Evolutionary conservation across 2,797 vertebrate genomes (phyloP).

Genomic region (Prionace glauca): DNA sequence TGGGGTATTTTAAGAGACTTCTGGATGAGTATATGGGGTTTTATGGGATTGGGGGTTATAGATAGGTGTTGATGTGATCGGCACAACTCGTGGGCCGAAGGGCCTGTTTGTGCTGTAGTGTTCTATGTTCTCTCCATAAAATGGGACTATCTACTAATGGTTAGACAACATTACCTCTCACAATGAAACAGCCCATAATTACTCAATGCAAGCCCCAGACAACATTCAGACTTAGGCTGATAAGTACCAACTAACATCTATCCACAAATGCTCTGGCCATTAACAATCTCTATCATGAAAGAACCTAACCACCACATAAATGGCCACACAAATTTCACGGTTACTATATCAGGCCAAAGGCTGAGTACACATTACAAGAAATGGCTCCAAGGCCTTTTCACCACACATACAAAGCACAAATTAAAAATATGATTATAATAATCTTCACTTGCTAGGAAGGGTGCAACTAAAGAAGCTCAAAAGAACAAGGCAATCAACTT

Average conservation of each 20-base stretch:
- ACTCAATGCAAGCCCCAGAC: neutral
- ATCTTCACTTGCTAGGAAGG: neutral
- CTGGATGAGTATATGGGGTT: too few relatives aligned
- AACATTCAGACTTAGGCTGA: neutral
- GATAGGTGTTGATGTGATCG: too few relatives aligned
- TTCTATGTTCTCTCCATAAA: neutral
- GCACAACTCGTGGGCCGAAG: too few relatives aligned
- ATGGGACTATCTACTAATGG: neutral
- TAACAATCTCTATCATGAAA: neutral
- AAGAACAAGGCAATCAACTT: neutral
- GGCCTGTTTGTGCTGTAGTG: too few relatives aligned
- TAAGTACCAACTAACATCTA: neutral
- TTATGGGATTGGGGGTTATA: too few relatives aligned
- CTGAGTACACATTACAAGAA: neutral
- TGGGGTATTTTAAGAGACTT: too few relatives aligned
- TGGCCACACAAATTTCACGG: neutral
- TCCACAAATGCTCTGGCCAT: neutral
- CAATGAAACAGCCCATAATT: neutral
- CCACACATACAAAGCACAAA: neutral
- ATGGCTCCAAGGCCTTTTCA: neutral
- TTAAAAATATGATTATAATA: neutral
- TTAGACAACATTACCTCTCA: neutral
- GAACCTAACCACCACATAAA: neutral
- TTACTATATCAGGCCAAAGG: neutral
- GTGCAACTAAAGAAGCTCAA: neutral